Evolutionary conservation across 2,113 vertebrate species (phyloP), one percentile per base, ranked within the genome.

Genomic region (Perccottus glenii): DNA sequence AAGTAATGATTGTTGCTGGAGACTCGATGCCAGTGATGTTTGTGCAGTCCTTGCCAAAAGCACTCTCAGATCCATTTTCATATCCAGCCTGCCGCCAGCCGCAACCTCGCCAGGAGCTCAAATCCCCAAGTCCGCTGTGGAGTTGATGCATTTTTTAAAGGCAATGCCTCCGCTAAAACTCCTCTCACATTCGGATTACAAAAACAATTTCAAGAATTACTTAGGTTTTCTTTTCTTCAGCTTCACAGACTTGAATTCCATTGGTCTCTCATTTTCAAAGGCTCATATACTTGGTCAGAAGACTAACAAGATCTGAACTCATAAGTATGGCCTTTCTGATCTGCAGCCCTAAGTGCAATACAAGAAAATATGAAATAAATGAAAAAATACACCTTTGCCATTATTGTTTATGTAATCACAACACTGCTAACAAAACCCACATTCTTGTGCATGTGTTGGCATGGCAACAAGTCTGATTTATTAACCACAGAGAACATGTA

Each of bases 31-130:
- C 75, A 71, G 52, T 75, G 59, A 75, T 78, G 69, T 64, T 84
- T 70, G 48, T 49, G 67, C 67, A 67, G 70, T 53, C 40, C 77
- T 77, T 82, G 87, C 88, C 85, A 89, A 82, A 66, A 76, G 63
- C 64, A 3, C 14, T 77, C 65, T 75, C 70, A 66, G 69, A 88
- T 85, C 80, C 75, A 79, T 86, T 85, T 87, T 79, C 74, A 78
- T 77, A 81, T 86, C 74, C 64, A 71, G 56, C 42, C 8, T 7
- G 55, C 48, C 15, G 48, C 70, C 74, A 78, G 72, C 72, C 50
- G 47, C 3, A 68, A 70, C 64, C 47, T 38, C 48, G 75, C 78
- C 79, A 83, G 77, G 67, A 84, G 61, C 73, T n/a, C 33, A 78
- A 78, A 71, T 81, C 73, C 73, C 73, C 67, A 56, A 82, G 79